Conservation (phyloP, 2,888 invertebrate species). For the Ditylenchus weischeri region DNA sequence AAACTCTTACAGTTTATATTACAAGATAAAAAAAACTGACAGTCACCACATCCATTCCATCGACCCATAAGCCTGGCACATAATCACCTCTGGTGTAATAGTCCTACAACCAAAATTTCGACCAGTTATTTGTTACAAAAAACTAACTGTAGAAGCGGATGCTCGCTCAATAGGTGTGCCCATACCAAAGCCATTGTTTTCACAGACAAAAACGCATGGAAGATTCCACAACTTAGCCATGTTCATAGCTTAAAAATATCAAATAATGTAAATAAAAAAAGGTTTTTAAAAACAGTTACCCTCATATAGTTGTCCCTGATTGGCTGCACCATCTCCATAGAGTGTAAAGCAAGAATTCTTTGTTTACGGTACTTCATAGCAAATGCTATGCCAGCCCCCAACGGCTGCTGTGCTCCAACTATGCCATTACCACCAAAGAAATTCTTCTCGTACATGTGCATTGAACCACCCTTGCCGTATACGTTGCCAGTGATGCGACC, state of each 20-base stretch:
- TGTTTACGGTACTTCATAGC: constrained; percentile 77
- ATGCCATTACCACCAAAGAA: constrained; percentile 96
- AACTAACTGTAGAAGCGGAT: constrained; percentile 70
- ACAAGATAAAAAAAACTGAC: background rate
- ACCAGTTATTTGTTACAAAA: too few relatives aligned
- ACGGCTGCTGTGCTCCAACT: constrained; percentile 94
- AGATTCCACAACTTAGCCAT: constrained; percentile 92
- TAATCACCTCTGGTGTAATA: constrained; percentile 92
- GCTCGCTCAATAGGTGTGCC: constrained; percentile 86
- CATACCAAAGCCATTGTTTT: constrained; percentile 91
- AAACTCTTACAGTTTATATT: too few relatives aligned
- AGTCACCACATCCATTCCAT: constrained; percentile 83
- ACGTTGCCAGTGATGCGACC: constrained; percentile 82
- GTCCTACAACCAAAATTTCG: constrained; percentile 59
- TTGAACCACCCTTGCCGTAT: constrained; percentile 95
- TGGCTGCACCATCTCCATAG: constrained; percentile 75
- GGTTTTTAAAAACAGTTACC: constrained; percentile 36
- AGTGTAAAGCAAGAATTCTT: constrained; percentile 80
- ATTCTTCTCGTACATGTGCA: constrained; percentile 84
- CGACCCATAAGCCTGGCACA: constrained; percentile 79
- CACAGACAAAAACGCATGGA: constrained; percentile 89
- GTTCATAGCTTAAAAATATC: constrained; percentile 68
- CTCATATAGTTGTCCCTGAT: constrained; percentile 73
- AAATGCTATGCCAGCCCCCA: constrained; percentile 89
- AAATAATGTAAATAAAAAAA: background rate